Base-by-base conservation (phyloP, 2,888 invertebrate genomes). In the Archips crataeganus region DNA sequence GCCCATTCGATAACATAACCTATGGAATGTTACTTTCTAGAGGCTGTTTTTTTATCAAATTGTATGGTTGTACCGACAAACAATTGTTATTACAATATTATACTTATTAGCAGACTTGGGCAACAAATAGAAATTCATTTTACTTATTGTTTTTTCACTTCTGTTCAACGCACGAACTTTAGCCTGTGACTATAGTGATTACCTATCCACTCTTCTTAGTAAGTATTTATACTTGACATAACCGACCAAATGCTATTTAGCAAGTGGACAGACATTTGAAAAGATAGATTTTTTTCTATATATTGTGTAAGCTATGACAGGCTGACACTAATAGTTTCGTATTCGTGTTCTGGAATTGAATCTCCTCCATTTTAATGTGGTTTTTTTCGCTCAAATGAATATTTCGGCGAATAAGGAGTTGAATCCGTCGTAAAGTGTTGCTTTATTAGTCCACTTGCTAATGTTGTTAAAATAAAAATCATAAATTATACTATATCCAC, bases 401-500 rank as follows among this genome's bases (percentile, higher is more conserved):
- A 23, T 23, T 47, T 47, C 45, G 11, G 45, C 11, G 45, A 47
- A 47, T 11, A 47, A 1, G 23, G 23, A 23, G 23, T 23, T 23
- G 23, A 0, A 1, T 23, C 23, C 23, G 23, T 23, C 23, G 23
- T 32, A 10, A 32, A 9, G 13, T 36, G 4, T 59, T 34, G 5
- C 11, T 15, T 61, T 9, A 4, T 39, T 15, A 36, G 11, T 23
- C 45, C 9, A 45, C 5, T 11, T 47, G 23, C 45, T 32, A 47
- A 45, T 63, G 1, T 62, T 13, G 8, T 11, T 23, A 36, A 69
- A 69, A 69, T 61, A 49, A 61, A 67, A 61, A 61, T 5, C 60
- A 49, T 60, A 47, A 36, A 34, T 8, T 10, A 57, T 11, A 49
- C 23, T 49, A 61, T 49, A 69, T 69, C 49, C 60, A 69, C 69